Conservation (phyloP, 2,888 invertebrate genomes). For the Galerucella calmariensis region DNA sequence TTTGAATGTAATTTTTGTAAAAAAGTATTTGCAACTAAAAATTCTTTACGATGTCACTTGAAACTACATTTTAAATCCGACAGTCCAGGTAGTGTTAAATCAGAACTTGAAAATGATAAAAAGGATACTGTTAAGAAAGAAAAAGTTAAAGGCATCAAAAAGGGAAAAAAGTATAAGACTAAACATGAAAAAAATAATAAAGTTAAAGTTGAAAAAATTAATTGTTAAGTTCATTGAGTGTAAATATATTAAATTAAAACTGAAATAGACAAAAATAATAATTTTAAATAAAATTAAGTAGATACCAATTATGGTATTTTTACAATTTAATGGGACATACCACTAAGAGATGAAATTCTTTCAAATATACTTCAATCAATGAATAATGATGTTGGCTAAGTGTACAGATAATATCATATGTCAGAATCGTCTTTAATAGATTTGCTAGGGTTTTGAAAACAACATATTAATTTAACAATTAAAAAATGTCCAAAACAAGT, state of each 20-base stretch:
- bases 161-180: not conserved
- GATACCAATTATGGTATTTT: not conserved
- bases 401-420: too few relatives aligned
- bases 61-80: constrained; percentile 22
- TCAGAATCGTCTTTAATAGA: too few relatives aligned
- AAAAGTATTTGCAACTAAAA: constrained; percentile 22
- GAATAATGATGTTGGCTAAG: too few relatives aligned
- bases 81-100: constrained; percentile 2
- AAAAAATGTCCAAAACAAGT: too few relatives aligned
- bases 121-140: constrained; percentile 9
- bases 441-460: too few relatives aligned
- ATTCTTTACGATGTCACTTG: constrained; percentile 17
- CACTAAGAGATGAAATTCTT: too few relatives aligned
- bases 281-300: not conserved
- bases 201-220: not conserved
- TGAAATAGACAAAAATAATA: not conserved
- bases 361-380: too few relatives aligned
- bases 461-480: too few relatives aligned
- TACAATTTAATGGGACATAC: not conserved
- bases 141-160: not conserved
- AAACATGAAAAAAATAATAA: not conserved
- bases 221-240: not conserved
- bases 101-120: not conserved
- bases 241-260: not conserved
- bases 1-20: constrained; percentile 25